These are phyloP conservation scores for Therioaphis trifolii DNA, from an alignment of 2,888 invertebrate genomes.

Conservation along the genomic window DNA sequence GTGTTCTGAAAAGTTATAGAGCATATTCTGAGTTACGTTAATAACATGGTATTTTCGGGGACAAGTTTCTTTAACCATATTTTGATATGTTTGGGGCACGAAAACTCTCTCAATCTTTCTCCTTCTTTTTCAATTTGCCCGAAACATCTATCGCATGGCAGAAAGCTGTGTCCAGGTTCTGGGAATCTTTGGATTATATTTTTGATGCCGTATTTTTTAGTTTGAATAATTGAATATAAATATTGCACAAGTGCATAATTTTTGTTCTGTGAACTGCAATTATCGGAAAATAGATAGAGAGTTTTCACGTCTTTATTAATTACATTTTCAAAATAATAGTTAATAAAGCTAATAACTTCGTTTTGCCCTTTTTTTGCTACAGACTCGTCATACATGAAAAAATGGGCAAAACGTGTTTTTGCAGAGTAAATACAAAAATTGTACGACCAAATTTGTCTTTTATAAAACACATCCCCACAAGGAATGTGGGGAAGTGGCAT, in stretches of 20 bases:
- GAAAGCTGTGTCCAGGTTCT: constrained; percentile 32
- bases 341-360: constrained; percentile 5
- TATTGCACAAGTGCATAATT: constrained; percentile 9
- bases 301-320: neutral
- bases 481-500: no score
- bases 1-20: constrained; percentile 19
- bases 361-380: neutral
- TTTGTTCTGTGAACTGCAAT: constrained; percentile 34
- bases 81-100: constrained; percentile 14
- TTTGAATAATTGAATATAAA: neutral
- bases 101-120: constrained; percentile 23
- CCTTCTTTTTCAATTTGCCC: constrained; percentile 11
- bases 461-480: neutral
- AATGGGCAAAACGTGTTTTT: neutral
- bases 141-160: constrained; percentile 24
- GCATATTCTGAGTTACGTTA: constrained; percentile 12
- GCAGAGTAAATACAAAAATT: neutral
- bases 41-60: constrained; percentile 13
- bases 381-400: constrained; percentile 15
- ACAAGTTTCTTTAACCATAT: constrained; percentile 15
- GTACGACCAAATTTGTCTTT: neutral
- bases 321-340: constrained; percentile 39
- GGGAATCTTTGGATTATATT: constrained; percentile 15
- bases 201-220: neutral
- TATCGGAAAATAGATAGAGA: constrained; percentile 11